phyloP scores from a whole-genome alignment of 1,140 invertebrate species.

The Tetraneura akinire region DNA sequence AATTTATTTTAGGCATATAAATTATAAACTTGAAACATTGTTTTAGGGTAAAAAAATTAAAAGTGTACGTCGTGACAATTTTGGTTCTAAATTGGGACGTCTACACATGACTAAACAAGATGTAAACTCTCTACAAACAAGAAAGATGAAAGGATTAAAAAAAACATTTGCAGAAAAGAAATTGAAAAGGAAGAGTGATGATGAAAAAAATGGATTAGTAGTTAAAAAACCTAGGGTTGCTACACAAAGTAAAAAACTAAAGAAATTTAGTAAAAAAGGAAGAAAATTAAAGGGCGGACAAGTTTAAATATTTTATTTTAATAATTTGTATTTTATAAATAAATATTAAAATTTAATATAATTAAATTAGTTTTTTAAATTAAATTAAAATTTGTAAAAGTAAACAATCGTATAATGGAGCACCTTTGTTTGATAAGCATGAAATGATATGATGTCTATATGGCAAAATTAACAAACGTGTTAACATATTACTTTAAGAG shows the following conservation, averaged over 20 bases:
- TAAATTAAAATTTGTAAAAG: background rate
- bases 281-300: conserved; percentile 46
- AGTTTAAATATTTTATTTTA: conserved; percentile 31
- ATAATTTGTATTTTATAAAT: conserved; percentile 4
- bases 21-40: no score
- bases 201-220: background rate
- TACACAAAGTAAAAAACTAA: conserved; percentile 32
- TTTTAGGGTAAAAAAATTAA: conserved; percentile 79
- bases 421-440: conserved; percentile 24
- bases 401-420: background rate
- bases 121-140: conserved; percentile 81
- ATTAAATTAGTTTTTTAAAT: background rate
- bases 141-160: conserved; percentile 91
- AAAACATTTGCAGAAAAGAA: conserved; percentile 62
- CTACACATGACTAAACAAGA: conserved; percentile 92
- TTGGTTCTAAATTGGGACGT: conserved; percentile 87
- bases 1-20: no score
- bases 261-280: conserved; percentile 49
- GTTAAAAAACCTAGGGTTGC: conserved; percentile 32
- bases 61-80: conserved; percentile 82
- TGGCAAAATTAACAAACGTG: background rate
- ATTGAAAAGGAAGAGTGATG: conserved; percentile 18
- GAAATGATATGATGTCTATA: background rate
- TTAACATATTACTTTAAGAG: conserved; percentile 78
- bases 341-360: background rate